A percentile compares a stretch with the other conserved stretches of the same genome.
Conservation (phyloP, 1,140 invertebrate species). For the Cydia fagiglandana region DNA sequence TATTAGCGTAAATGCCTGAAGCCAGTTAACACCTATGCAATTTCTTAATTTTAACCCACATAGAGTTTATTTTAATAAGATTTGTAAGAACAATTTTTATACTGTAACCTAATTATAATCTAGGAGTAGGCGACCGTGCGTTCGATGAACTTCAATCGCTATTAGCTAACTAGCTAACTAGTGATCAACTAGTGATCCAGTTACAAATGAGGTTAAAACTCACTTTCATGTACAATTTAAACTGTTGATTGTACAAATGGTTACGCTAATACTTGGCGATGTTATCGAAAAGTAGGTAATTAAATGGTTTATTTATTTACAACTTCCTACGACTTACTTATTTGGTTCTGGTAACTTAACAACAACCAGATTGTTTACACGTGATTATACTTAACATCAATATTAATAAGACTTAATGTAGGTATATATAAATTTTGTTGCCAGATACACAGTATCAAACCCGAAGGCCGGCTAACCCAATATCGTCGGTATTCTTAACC, state of each 20-base stretch:
- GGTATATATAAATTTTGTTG: slow-evolving; percentile 31
- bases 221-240: slow-evolving; percentile 9
- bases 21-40: no score
- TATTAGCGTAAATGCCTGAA: neutral
- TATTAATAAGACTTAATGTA: neutral
- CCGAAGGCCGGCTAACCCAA: slow-evolving; percentile 41
- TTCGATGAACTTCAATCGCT: slow-evolving; percentile 1
- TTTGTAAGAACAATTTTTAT: neutral
- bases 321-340: neutral
- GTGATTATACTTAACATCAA: no score
- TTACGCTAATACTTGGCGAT: neutral
- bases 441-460: slow-evolving; percentile 23
- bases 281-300: slow-evolving; percentile 1
- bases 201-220: slow-evolving; percentile 21
- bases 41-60: no score
- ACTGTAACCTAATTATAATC: neutral
- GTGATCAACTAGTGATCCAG: slow-evolving; percentile 10
- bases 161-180: slow-evolving; percentile 24
- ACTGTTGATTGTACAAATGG: neutral
- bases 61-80: neutral
- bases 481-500: slow-evolving; percentile 35
- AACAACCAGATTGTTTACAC: no score
- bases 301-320: neutral
- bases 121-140: neutral
- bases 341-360: neutral